phyloP scores from a whole-genome alignment of 2,888 invertebrate genomes.

The Theristus sp. region DNA sequence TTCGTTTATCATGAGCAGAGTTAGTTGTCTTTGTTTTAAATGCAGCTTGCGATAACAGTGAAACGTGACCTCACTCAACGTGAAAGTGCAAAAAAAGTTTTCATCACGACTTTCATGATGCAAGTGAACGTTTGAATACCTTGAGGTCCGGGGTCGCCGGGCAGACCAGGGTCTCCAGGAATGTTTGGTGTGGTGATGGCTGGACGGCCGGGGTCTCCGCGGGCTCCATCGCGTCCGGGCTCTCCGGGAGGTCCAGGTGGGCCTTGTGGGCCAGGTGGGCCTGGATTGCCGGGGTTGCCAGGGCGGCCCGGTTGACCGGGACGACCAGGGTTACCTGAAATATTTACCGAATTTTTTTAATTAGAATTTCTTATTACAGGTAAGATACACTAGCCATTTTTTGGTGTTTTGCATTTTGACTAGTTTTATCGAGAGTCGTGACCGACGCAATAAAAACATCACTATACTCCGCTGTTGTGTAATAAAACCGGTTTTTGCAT shows the following conservation, averaged over 20 bases:
- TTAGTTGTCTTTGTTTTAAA: background rate
- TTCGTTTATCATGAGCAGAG: background rate
- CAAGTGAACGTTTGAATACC: background rate
- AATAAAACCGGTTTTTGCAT: background rate
- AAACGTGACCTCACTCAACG: background rate
- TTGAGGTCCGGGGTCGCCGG: background rate
- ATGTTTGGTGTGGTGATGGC: background rate
- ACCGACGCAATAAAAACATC: background rate
- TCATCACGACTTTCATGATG: background rate
- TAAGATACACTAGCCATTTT: too few relatives aligned
- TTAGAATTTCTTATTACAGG: too few relatives aligned
- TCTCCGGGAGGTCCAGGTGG: conserved; percentile 1
- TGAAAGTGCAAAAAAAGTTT: background rate
- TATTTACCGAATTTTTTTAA: background rate
- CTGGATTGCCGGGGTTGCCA: background rate
- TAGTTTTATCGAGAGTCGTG: too few relatives aligned
- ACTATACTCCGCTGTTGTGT: background rate
- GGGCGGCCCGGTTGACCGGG: conserved; percentile 1
- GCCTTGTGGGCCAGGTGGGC: conserved; percentile 3
- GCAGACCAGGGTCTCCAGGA: background rate
- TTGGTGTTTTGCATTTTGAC: too few relatives aligned
- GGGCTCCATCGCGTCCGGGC: conserved; percentile 1
- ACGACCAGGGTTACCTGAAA: background rate
- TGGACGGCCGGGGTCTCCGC: conserved; percentile 1
- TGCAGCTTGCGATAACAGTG: background rate